Evolutionary conservation across 2,113 vertebrate species (phyloP).

Genomic region (Onychorhynchus coronatus): DNA sequence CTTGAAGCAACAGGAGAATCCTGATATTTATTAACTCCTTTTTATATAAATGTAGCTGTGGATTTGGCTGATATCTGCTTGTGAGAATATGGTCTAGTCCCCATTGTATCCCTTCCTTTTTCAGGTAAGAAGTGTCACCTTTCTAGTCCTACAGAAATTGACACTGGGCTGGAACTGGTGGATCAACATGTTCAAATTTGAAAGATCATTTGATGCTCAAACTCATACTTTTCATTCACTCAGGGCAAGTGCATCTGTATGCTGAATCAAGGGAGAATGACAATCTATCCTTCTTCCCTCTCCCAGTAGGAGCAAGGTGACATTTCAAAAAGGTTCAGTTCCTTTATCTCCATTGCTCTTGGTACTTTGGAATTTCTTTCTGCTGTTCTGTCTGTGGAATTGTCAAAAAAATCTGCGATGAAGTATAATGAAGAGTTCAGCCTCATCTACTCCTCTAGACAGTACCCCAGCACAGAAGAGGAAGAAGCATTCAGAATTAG

Average conservation of each 20-base stretch:
- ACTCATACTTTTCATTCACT: not conserved
- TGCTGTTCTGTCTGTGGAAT: not conserved
- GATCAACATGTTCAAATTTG: not conserved
- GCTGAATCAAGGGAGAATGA: not conserved
- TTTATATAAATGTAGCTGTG: not conserved
- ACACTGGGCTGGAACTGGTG: not conserved
- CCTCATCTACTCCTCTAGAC: not conserved
- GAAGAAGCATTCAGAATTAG: not conserved
- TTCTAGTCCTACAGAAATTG: not conserved
- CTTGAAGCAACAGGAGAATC: not conserved
- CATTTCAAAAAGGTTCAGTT: not conserved
- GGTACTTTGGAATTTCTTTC: not conserved
- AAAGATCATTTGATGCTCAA: not conserved
- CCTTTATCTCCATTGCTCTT: not conserved
- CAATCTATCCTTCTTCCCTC: not conserved
- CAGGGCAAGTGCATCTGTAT: not conserved
- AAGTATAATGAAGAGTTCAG: not conserved
- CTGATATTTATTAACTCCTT: not conserved
- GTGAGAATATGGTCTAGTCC: not conserved
- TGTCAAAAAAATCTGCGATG: not conserved
- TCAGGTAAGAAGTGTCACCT: not conserved
- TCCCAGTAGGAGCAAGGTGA: not conserved
- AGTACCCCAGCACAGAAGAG: not conserved
- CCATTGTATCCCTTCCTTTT: not conserved
- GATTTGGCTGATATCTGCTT: not conserved